phyloP scores from a whole-genome alignment of 2,888 invertebrate genomes.

The Euclidia mi region DNA sequence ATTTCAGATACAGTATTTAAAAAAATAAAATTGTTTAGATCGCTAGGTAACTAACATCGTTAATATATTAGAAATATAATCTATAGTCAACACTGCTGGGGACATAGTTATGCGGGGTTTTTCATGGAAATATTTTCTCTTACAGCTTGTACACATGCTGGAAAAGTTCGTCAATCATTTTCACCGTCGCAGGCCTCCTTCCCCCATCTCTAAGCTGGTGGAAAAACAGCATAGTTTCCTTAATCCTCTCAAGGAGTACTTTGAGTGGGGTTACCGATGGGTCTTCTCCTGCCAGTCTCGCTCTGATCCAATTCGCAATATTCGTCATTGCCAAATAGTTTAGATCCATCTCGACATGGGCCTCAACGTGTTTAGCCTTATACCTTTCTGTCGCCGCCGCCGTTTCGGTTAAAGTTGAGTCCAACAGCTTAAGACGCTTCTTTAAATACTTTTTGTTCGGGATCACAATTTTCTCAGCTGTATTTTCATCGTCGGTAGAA shows the following conservation, averaged over 20 bases:
- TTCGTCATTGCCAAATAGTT: conserved; percentile 4
- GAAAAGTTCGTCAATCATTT: neutral
- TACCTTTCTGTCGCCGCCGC: neutral
- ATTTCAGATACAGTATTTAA: too few species aligned
- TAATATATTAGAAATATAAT: too few species aligned
- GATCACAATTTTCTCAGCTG: neutral
- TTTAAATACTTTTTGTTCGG: neutral
- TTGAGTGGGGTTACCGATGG: neutral
- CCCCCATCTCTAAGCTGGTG: conserved; percentile 2
- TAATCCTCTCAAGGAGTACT: conserved; percentile 1
- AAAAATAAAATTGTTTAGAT: too few species aligned
- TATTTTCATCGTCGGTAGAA: too few species aligned
- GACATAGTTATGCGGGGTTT: too few species aligned
- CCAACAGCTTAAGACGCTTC: neutral
- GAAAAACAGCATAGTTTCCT: conserved; percentile 8
- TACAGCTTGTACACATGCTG: conserved; percentile 1
- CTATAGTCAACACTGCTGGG: too few species aligned
- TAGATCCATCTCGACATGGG: conserved; percentile 2
- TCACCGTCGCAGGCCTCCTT: neutral
- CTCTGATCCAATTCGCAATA: neutral
- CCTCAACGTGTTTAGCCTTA: neutral
- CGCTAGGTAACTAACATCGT: too few species aligned
- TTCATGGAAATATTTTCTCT: neutral
- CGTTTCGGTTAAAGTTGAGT: neutral
- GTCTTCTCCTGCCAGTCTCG: neutral